Evolutionary conservation across 2,888 invertebrate genomes (phyloP).

Genomic region (Theretra japonica): DNA sequence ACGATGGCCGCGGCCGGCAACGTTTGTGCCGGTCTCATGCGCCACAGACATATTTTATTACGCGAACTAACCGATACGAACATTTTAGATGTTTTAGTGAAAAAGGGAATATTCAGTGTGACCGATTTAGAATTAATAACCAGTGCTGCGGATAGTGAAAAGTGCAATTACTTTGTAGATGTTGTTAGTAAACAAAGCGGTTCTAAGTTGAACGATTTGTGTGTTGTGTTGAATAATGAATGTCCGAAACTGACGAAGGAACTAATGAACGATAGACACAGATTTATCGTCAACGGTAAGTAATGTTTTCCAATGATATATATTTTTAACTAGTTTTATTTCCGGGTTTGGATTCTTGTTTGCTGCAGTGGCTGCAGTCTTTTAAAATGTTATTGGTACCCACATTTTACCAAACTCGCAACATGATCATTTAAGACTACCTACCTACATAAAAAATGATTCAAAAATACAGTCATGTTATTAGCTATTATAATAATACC

Average conservation of each 20-base stretch:
- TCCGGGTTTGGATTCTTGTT: background rate
- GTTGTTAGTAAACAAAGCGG: conserved; percentile 86
- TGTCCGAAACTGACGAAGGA: conserved; percentile 87
- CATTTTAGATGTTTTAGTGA: conserved; percentile 86
- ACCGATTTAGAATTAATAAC: conserved; percentile 85
- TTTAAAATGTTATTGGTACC: background rate
- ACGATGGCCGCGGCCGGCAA: conserved; percentile 82
- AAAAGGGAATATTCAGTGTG: conserved; percentile 86
- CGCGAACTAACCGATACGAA: conserved; percentile 86
- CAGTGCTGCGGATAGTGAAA: conserved; percentile 76
- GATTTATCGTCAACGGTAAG: conserved; percentile 78
- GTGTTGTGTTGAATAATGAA: conserved; percentile 85
- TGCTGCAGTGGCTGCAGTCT: too few relatives aligned
- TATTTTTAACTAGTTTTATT: background rate
- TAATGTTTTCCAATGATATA: conserved; percentile 27
- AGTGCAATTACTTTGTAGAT: conserved; percentile 86
- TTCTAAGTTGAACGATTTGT: conserved; percentile 85
- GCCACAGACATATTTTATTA: conserved; percentile 86
- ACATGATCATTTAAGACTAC: background rate
- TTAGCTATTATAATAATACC: background rate
- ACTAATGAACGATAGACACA: conserved; percentile 85
- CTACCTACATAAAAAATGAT: too few relatives aligned
- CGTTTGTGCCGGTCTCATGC: conserved; percentile 86
- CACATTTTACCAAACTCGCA: background rate
- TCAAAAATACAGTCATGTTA: background rate